These are phyloP conservation scores for Lymantria monacha DNA, from an alignment of 2,888 invertebrate genomes.

Conservation along the genomic window DNA sequence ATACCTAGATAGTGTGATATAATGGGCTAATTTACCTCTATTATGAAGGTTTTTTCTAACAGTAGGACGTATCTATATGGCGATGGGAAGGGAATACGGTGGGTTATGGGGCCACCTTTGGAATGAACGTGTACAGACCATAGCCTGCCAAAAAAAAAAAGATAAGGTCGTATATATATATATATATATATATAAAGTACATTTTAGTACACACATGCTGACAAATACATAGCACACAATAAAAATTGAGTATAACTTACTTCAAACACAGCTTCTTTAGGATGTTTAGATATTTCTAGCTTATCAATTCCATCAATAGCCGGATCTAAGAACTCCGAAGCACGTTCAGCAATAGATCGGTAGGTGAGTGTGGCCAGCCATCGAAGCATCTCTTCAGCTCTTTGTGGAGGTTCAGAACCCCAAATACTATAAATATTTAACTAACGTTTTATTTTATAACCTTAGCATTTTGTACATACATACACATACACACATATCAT, in stretches of 20 bases:
- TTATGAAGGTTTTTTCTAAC: too few relatives aligned
- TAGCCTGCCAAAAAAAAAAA: too few relatives aligned
- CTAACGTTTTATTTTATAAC: background rate
- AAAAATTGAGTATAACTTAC: slow-evolving; percentile 33
- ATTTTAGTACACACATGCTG: too few relatives aligned
- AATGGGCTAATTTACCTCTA: too few relatives aligned
- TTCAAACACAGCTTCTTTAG: slow-evolving; percentile 65
- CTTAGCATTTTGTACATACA: background rate
- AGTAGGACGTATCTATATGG: too few relatives aligned
- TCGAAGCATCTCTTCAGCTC: slow-evolving; percentile 61
- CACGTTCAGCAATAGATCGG: slow-evolving; percentile 57
- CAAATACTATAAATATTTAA: slow-evolving; percentile 50
- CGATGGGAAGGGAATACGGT: too few relatives aligned
- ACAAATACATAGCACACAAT: background rate
- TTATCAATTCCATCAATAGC: slow-evolving; percentile 44
- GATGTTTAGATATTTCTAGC: slow-evolving; percentile 40
- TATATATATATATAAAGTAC: too few relatives aligned
- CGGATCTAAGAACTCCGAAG: slow-evolving; percentile 49
- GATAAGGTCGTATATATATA: too few relatives aligned
- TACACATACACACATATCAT: too few relatives aligned
- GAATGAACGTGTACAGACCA: too few relatives aligned
- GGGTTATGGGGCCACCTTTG: too few relatives aligned
- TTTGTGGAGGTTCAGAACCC: slow-evolving; percentile 54
- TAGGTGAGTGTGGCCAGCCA: slow-evolving; percentile 75
- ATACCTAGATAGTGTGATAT: too few relatives aligned